Percentiles rank a stretch among this genome's conserved stretches.
These are phyloP conservation scores for Phaethon lepturus DNA, from an alignment of 2,113 vertebrate species.

Conservation along the genomic window DNA sequence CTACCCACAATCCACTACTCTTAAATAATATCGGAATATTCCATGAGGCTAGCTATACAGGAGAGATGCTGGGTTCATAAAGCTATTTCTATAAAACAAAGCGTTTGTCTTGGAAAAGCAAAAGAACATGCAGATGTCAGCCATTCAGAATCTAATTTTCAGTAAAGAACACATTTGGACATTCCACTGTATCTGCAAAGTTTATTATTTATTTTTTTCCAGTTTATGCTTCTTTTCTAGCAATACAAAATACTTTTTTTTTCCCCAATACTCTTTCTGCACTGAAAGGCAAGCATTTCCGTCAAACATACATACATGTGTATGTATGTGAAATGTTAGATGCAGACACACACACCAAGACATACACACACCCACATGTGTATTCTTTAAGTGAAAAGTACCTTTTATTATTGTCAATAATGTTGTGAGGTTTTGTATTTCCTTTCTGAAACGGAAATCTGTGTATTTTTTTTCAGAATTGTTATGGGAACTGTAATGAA, in stretches of 20 bases:
- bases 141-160: background rate
- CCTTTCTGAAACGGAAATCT: background rate
- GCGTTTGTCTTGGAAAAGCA: background rate
- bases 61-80: background rate
- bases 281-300: background rate
- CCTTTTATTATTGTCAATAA: background rate
- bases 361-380: accelerated
- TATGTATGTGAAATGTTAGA: background rate
- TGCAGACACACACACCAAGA: background rate
- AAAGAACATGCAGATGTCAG: background rate
- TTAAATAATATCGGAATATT: background rate
- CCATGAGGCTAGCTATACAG: background rate
- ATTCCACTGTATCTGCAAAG: background rate
- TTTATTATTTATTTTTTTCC: background rate
- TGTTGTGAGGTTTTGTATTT: background rate
- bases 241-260: background rate
- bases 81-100: background rate
- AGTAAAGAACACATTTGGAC: background rate
- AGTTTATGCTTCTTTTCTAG: background rate
- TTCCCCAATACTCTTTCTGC: background rate
- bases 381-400: background rate
- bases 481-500: background rate
- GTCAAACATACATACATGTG: background rate
- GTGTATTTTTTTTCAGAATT: background rate
- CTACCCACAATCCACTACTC: background rate